Evolutionary conservation across 2,888 invertebrate genomes (phyloP).

Genomic region (Aspidiotus destructor): DNA sequence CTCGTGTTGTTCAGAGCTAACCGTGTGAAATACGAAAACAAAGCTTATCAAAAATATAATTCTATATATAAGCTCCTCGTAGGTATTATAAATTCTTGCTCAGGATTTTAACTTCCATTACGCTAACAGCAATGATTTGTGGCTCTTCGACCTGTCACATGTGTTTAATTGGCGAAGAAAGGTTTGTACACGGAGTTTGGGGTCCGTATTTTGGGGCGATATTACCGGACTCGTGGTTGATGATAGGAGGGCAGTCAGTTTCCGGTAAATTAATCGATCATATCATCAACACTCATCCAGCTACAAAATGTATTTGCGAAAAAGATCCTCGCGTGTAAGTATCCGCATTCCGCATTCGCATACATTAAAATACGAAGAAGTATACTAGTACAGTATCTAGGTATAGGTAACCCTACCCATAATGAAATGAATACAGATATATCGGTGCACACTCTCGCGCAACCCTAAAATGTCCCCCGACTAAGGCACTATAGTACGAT

Average conservation of each 20-base stretch:
- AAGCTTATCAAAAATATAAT: no score
- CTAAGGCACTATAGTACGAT: no score
- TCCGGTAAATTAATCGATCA: slow-evolving; percentile 81
- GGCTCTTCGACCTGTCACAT: slow-evolving; percentile 96
- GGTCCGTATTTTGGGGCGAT: slow-evolving; percentile 89
- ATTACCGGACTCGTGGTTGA: slow-evolving; percentile 74
- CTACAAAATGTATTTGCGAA: slow-evolving; percentile 44
- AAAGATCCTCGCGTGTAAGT: no score
- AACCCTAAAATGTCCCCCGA: no score
- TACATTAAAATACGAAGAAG: not conserved
- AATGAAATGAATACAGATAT: no score
- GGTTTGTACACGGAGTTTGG: slow-evolving; percentile 79
- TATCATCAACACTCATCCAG: slow-evolving; percentile 71
- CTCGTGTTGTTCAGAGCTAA: no score
- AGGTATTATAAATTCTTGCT: no score
- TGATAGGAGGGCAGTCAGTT: slow-evolving; percentile 91
- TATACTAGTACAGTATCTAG: not conserved
- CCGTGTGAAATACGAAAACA: no score
- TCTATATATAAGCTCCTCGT: no score
- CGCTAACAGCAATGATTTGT: slow-evolving; percentile 61
- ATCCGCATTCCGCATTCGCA: slow-evolving; percentile 2
- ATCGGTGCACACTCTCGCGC: no score
- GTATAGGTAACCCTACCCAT: not conserved
- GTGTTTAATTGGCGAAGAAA: slow-evolving; percentile 61
- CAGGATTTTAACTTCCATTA: no score